Evolutionary conservation across 2,113 vertebrate species (phyloP), one percentile per base, ranked within the genome.

Genomic region (Callocephalon fimbriatum): DNA sequence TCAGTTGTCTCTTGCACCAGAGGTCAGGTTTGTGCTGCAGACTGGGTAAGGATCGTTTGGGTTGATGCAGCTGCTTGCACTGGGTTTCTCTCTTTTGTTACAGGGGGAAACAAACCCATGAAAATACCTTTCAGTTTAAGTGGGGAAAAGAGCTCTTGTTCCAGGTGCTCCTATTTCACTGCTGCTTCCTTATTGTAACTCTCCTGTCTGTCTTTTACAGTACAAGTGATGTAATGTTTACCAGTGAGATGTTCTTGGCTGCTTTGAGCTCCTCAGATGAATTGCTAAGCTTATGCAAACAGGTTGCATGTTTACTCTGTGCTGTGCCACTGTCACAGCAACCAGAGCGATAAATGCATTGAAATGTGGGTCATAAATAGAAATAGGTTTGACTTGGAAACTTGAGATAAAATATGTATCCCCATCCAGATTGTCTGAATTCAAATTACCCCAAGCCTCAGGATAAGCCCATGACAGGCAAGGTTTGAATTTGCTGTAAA

Each of bases 271-370:
- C 14, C 92, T 95, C 91, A 66, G 73, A 94, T 92, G 86, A 96
- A 94, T 97, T 89, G 79, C 80, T 89, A 48, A 92, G 86, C 94
- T 95, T 96, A 88, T 94, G 93, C 88, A 97, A 97, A 97, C 96
- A 94, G 70, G 86, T 95, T 90, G 62, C 2, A 2, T 97, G 86
- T 97, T 96, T 97, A 91, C 85, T 95, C 76, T 95, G 92, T 62
- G 91, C 88, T 91, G 19, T 86, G 86, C 70, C 83, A 93, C 94
- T 93, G 83, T 78, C 93, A 82, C 83, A 97, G 93, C 91, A 94
- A 93, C 61, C 53, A n/a, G 67, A 73, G 53, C 23, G 73, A 66
- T 78, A 97, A 95, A 95, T 91, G 92, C 91, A 78, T 87, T 81
- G 68, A 54, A 86, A 56, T 62, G 72, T 78, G 88, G 73, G 58